These are phyloP conservation scores for Junonia oenone DNA, from an alignment of 2,888 invertebrate species.

Conservation along the genomic window DNA sequence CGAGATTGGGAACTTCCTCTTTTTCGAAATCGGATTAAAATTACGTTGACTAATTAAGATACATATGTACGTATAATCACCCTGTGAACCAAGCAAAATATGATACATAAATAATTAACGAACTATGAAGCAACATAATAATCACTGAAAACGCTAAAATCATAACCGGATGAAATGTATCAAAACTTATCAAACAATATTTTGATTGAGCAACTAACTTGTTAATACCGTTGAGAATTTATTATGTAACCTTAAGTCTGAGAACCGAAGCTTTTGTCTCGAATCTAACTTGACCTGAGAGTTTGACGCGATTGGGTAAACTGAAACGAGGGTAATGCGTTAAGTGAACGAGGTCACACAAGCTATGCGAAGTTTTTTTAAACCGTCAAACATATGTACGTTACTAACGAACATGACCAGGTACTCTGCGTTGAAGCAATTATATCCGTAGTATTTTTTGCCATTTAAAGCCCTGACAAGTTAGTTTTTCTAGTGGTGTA, in stretches of 20 bases:
- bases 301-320: conserved; percentile 29
- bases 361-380: conserved; percentile 17
- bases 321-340: conserved; percentile 27
- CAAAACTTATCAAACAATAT: conserved; percentile 1
- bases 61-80: no score
- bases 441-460: not conserved
- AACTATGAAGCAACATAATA: conserved; percentile 25
- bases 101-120: no score
- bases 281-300: conserved; percentile 24
- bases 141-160: conserved; percentile 10
- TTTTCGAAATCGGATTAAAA: no score
- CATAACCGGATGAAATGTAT: not conserved
- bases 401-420: conserved; percentile 1
- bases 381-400: not conserved
- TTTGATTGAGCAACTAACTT: conserved; percentile 6
- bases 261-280: conserved; percentile 23
- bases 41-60: no score
- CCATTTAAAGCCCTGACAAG: not conserved
- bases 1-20: no score
- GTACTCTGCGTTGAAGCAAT: not conserved
- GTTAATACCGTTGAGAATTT: not conserved
- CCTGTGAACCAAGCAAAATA: no score
- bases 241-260: conserved; percentile 16
- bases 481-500: not conserved
- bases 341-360: conserved; percentile 20